These are phyloP conservation scores for Puntigrus tetrazona DNA, from an alignment of 2,113 vertebrate species.

Conservation along the genomic window DNA sequence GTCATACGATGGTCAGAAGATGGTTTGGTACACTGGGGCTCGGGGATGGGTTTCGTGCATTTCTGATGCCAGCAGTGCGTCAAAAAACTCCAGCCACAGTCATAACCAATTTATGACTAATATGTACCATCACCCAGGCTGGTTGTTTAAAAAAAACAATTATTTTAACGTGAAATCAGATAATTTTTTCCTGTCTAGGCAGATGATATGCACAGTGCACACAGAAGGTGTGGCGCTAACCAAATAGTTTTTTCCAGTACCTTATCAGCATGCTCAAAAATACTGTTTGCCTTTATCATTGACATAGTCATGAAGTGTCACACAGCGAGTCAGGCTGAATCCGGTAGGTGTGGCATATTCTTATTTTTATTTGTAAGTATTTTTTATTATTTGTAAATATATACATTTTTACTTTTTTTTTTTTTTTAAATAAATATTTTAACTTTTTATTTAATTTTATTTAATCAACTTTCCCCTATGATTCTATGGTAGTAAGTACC, in stretches of 20 bases:
- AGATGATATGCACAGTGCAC: not conserved
- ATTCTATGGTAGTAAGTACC: not conserved
- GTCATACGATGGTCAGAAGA: not conserved
- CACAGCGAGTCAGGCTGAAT: not conserved
- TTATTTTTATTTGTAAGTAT: not conserved
- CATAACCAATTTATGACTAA: slow-evolving; percentile 9
- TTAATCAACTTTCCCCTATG: not conserved
- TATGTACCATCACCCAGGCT: not conserved
- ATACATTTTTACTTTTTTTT: not conserved
- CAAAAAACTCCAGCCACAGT: not conserved
- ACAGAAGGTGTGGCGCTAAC: not conserved
- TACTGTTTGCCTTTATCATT: not conserved
- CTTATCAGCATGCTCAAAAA: slow-evolving; percentile 37
- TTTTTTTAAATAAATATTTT: no score
- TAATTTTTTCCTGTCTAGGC: not conserved
- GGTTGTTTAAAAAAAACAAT: slow-evolving; percentile 17
- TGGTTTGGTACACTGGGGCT: not conserved
- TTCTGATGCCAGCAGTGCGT: not conserved
- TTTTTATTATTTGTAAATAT: not conserved
- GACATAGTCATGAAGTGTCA: slow-evolving; percentile 10
- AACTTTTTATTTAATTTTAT: not conserved
- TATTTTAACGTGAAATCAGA: slow-evolving; percentile 3
- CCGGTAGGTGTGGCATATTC: not conserved
- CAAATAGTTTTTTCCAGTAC: not conserved
- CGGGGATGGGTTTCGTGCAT: not conserved